Percentiles rank a stretch among this genome's conserved stretches.
Conservation (phyloP, 2,113 vertebrate species). For the Oceanodroma tethys region DNA sequence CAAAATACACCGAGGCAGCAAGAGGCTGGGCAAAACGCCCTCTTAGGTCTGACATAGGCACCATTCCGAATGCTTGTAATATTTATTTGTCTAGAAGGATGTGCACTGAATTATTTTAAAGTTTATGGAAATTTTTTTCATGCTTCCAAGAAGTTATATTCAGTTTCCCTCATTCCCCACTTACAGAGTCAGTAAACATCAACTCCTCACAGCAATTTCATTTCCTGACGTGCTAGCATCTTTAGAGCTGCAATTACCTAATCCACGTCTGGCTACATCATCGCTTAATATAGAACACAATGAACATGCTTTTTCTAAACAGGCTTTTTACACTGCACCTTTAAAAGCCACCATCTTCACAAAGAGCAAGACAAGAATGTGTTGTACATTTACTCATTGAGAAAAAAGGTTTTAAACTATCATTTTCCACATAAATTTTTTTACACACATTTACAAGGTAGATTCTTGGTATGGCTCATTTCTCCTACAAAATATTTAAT, state of each 20-base stretch:
- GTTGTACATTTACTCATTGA: neutral
- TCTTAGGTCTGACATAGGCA: accelerated
- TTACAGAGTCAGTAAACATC: neutral
- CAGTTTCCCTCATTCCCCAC: neutral
- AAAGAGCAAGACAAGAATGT: neutral
- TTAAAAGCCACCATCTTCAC: conserved; percentile 16
- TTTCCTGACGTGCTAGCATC: neutral
- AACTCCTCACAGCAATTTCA: neutral
- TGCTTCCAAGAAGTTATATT: neutral
- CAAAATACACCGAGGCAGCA: neutral
- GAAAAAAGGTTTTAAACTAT: neutral
- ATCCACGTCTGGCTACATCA: neutral
- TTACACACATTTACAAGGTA: neutral
- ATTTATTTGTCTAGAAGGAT: neutral
- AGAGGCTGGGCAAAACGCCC: neutral
- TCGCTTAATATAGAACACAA: conserved; percentile 37
- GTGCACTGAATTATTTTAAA: neutral
- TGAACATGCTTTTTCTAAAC: neutral
- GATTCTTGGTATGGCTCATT: neutral
- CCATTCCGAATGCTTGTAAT: neutral
- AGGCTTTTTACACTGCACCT: neutral
- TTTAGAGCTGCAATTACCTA: conserved; percentile 3
- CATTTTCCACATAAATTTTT: neutral
- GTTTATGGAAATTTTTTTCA: neutral
- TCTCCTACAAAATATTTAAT: neutral